Conservation (phyloP, 2,797 vertebrate genomes). For the Lophius americanus region DNA sequence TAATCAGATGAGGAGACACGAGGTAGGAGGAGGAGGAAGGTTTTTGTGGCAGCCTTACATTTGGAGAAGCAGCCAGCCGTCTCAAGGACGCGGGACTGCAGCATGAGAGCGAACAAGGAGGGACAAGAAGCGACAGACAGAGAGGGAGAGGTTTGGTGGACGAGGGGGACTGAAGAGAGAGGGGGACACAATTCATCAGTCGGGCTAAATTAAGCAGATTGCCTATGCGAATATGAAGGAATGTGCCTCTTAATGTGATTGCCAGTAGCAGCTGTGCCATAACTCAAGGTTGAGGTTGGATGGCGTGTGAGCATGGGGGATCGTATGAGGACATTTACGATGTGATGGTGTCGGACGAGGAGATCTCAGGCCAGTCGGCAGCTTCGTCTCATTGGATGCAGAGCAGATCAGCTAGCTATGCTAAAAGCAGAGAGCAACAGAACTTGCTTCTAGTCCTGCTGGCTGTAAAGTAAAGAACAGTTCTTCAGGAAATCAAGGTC, state of each 20-base stretch:
- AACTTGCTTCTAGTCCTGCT: no score
- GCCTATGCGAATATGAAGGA: conserved; percentile 69
- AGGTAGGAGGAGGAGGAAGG: no score
- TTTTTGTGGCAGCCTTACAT: no score
- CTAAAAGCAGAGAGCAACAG: no score
- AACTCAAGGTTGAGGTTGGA: conserved; percentile 73
- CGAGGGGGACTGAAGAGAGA: conserved; percentile 6
- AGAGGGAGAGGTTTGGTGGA: background rate
- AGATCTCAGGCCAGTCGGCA: conserved; percentile 32
- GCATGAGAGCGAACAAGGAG: background rate
- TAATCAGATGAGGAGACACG: no score
- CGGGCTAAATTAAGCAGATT: conserved; percentile 76
- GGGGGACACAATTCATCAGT: conserved; percentile 65
- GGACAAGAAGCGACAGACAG: background rate
- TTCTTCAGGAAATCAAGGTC: no score
- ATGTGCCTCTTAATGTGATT: conserved; percentile 78
- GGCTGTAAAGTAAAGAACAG: no score
- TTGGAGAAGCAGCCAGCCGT: conserved; percentile 6
- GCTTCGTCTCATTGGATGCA: conserved; percentile 49
- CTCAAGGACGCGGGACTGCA: conserved; percentile 45
- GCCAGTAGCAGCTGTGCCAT: conserved; percentile 61
- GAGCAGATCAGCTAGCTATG: background rate
- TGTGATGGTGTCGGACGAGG: conserved; percentile 46
- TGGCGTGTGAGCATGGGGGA: conserved; percentile 9
- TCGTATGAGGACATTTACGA: conserved; percentile 57